Evolutionary conservation across 1,140 invertebrate genomes (phyloP).

Genomic region (Drosophila willistoni): DNA sequence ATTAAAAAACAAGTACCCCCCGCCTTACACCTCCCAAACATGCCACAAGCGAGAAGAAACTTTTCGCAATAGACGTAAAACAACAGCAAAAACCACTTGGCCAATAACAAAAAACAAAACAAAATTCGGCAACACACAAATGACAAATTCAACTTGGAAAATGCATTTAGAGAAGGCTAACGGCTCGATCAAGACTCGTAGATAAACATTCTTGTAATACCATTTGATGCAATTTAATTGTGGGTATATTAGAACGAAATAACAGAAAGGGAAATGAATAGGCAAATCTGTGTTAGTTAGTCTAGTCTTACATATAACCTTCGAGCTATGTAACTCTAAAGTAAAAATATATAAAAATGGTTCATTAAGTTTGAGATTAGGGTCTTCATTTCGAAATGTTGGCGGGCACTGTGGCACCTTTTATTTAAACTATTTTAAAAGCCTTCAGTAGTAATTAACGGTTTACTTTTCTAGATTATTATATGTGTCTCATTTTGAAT

Average conservation of each 20-base stretch:
- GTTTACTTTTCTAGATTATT: no score
- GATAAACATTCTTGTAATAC: conserved; percentile 27
- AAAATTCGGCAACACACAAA: conserved; percentile 56
- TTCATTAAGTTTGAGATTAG: no score
- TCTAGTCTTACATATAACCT: no score
- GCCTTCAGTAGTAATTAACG: no score
- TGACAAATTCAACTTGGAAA: conserved; percentile 59
- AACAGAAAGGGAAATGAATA: no score
- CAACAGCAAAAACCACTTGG: conserved; percentile 34
- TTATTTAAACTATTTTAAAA: no score
- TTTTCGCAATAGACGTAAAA: conserved; percentile 23
- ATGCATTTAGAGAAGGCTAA: conserved; percentile 34
- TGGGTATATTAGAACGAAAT: conserved; percentile 1
- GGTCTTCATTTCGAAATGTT: no score
- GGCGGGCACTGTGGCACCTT: no score
- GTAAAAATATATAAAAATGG: no score
- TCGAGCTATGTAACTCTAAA: no score
- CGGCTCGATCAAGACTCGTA: conserved; percentile 31
- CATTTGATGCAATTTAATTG: background rate
- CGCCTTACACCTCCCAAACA: conserved; percentile 1
- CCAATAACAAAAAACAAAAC: conserved; percentile 46
- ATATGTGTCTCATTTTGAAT: no score
- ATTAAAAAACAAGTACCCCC: conserved; percentile 33
- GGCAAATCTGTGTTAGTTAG: no score
- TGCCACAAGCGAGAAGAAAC: conserved; percentile 13